Base-by-base conservation (phyloP, 2,888 invertebrate species). In the Parnassius apollo region DNA sequence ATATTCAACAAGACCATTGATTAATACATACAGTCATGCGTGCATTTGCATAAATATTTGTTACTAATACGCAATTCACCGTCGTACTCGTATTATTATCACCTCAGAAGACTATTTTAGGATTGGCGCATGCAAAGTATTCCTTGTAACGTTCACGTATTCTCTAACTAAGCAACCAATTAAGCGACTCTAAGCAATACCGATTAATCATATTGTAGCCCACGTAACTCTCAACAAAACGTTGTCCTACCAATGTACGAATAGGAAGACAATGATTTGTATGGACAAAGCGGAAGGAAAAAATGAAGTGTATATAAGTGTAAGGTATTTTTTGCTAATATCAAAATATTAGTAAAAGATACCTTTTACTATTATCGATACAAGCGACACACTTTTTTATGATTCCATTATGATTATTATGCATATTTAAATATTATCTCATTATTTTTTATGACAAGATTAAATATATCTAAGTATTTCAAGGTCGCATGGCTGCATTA, bases 201-300 rank as follows among this genome's bases (percentile, higher is more conserved):
- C 81, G 77, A 88, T 89, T 86, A 85, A 88, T 90, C 89, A 88
- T 81, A 76, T 76, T 67, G 72, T 66, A 67, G 71, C 89, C 89
- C 85, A 90, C 89, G 83, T 82, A 69, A 76, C 76, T 77, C 75
- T 86, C 86, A 83, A 79, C 88, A 81, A 78, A 78, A 80, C 75
- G 77, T 73, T 80, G 77, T 79, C 76, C 78, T 79, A 78, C 75
- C 70, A 71, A 74, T 72, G 48, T 72, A 68, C 50, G 57, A 13
- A 48, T 82, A 76, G 73, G 74, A 75, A 69, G 69, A 65, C 81
- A 62, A 82, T 68, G 45, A 8, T 10, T 65, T 51, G 54, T 13
- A 57, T 11, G 50, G 18, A 46, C 11, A 42, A 42, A 9, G 22
- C 25, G 35, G 8, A 18, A 55, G 9, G 13, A 42, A 44, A 55